Evolutionary conservation across 2,113 vertebrate species (phyloP), one percentile per base, ranked within the genome.

Genomic region (Eolophus roseicapilla): DNA sequence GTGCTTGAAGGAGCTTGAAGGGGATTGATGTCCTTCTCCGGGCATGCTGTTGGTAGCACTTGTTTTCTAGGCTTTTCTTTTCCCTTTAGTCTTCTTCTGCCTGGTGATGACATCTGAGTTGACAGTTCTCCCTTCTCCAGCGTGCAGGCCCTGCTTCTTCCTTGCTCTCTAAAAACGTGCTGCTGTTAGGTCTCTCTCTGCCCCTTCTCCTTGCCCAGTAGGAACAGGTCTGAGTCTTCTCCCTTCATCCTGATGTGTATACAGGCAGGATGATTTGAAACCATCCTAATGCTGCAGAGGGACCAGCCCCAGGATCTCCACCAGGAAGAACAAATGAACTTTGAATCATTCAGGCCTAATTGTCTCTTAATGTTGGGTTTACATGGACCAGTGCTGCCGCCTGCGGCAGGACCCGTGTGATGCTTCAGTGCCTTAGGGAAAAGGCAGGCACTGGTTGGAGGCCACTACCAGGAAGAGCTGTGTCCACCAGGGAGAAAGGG

Each of bases 341-440:
- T 79, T 28, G 57, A 35, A 15, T 35, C 57, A 59, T 35, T 27
- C 47, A 64, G 33, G 37, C 35, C 27, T 55, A 43, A 47, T 82
- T 68, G 23, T 64, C 23, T 3, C 3, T 25, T 70, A 37, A 39
- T 55, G 55, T 71, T 3, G 3, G 76, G 31, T 76, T 90, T 59
- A 67, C 63, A 28, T 0, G 1, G 50, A 47, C 25, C 23, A 47
- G 28, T 0, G 0, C 80, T 81, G 50, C 69, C 3, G 1, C 28
- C 24, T 47, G 59, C 37, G 43, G 20, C 69, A 47, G 83, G 69
- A 86, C 47, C 60, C 17, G 4, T 29, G 33, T 2, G 3, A 11
- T 64, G 65, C 65, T 90, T 64, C 41, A 28, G 68, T 37, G 62
- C 60, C 7, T 0, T 13, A 49, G 55, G 24, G 43, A 81, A 39